A percentile compares a stretch with the other conserved stretches of the same genome.
phyloP scores from a whole-genome alignment of 2,888 invertebrate genomes.

The Pyralis farinalis region DNA sequence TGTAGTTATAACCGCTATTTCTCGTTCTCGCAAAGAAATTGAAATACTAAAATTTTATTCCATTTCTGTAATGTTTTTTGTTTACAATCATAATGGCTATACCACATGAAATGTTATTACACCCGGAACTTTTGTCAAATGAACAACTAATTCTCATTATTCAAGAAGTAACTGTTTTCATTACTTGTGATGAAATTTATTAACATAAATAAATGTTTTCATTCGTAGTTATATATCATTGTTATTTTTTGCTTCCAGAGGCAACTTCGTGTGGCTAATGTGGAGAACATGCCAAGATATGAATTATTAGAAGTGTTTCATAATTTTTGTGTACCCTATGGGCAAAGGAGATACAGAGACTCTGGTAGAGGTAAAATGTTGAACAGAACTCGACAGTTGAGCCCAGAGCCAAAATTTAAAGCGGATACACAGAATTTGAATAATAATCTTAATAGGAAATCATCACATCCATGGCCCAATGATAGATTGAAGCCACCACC shows the following conservation, averaged over 20 bases:
- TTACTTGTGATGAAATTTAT: not conserved
- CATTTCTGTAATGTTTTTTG: not conserved
- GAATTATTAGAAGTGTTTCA: conserved; percentile 65
- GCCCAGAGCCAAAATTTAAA: conserved; percentile 33
- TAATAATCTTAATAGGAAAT: conserved; percentile 27
- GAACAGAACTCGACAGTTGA: conserved; percentile 50
- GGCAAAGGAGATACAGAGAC: conserved; percentile 66
- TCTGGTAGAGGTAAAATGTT: conserved; percentile 59
- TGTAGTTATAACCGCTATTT: too few species aligned
- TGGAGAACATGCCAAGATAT: conserved; percentile 49
- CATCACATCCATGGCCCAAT: conserved; percentile 22
- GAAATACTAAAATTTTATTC: too few species aligned
- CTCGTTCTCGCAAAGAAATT: too few species aligned
- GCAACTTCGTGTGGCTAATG: conserved; percentile 49
- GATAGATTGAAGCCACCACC: conserved; percentile 59
- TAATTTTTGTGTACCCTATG: conserved; percentile 66
- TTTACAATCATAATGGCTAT: conserved; percentile 43
- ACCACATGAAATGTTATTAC: conserved; percentile 62
- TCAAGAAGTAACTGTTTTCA: conserved; percentile 47
- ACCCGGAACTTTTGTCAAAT: conserved; percentile 67
- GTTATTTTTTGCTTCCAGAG: conserved; percentile 48
- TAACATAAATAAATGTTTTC: too few species aligned
- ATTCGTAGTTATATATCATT: conserved; percentile 11
- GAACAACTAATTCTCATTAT: conserved; percentile 60
- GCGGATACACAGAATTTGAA: conserved; percentile 28